Percentiles rank a stretch among this genome's conserved stretches.
These are phyloP conservation scores for Belonocnema kinseyi DNA, from an alignment of 1,140 invertebrate genomes.

Conservation along the genomic window DNA sequence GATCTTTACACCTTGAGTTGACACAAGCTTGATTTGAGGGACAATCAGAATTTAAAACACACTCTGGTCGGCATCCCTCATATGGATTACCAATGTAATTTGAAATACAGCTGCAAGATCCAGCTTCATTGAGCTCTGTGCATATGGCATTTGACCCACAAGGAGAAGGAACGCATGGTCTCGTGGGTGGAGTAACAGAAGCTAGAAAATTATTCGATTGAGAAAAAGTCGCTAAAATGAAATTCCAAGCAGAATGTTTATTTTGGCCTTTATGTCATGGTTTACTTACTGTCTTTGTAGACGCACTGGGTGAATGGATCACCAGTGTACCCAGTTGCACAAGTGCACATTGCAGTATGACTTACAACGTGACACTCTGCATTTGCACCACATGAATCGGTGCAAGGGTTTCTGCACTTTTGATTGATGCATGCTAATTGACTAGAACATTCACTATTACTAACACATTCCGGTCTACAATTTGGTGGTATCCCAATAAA, in stretches of 20 bases:
- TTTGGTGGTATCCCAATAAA: slow-evolving; percentile 71
- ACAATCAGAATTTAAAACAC: slow-evolving; percentile 75
- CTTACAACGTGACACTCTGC: slow-evolving; percentile 78
- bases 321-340: slow-evolving; percentile 74
- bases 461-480: slow-evolving; percentile 75
- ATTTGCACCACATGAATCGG: slow-evolving; percentile 77
- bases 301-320: slow-evolving; percentile 76
- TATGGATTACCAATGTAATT: slow-evolving; percentile 85
- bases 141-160: slow-evolving; percentile 85
- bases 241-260: slow-evolving; percentile 39
- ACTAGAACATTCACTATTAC: slow-evolving; percentile 76
- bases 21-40: slow-evolving; percentile 74
- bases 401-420: slow-evolving; percentile 77
- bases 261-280: slow-evolving; percentile 30
- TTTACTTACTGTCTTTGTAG: slow-evolving; percentile 54
- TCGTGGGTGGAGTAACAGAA: slow-evolving; percentile 48
- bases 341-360: slow-evolving; percentile 78
- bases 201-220: slow-evolving; percentile 44
- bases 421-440: slow-evolving; percentile 77
- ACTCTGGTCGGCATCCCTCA: slow-evolving; percentile 80
- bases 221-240: slow-evolving; percentile 44
- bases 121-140: slow-evolving; percentile 80
- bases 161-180: slow-evolving; percentile 81
- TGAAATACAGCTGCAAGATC: slow-evolving; percentile 80
- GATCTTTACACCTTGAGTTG: slow-evolving; percentile 75